These are phyloP conservation scores for Troides helena DNA, from an alignment of 2,888 invertebrate species.

Conservation along the genomic window DNA sequence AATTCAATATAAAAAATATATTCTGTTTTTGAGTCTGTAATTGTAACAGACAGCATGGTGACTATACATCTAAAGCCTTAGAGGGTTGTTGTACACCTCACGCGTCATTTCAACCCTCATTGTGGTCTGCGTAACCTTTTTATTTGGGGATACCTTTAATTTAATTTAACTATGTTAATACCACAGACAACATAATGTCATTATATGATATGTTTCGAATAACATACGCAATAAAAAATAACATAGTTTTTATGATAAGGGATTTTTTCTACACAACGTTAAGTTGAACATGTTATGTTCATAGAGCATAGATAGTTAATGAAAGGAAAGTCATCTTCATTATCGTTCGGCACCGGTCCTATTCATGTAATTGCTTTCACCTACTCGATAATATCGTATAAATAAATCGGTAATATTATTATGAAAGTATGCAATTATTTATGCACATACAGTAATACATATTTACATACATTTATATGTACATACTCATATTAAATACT, in stretches of 20 bases:
- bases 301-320: too few species aligned
- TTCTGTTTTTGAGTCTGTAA: too few species aligned
- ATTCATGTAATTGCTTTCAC: not conserved
- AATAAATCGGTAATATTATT: too few species aligned
- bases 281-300: too few species aligned
- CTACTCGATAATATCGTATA: too few species aligned
- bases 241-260: too few species aligned
- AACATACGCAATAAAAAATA: too few species aligned
- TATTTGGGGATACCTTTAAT: conserved; percentile 1
- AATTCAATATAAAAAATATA: too few species aligned
- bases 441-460: not conserved
- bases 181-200: not conserved
- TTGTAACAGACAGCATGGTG: not conserved
- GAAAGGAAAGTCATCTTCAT: too few species aligned
- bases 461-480: not conserved
- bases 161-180: not conserved
- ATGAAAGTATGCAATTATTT: not conserved
- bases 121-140: conserved; percentile 1
- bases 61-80: conserved; percentile 17
- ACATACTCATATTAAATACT: not conserved
- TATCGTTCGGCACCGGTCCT: not conserved
- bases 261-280: too few species aligned
- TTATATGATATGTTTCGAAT: not conserved
- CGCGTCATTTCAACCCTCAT: conserved; percentile 12
- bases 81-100: not conserved